A percentile compares a stretch with the other conserved stretches of the same genome.
Conservation (phyloP, 2,113 vertebrate genomes). For the Thalassarche chlororhynchos region DNA sequence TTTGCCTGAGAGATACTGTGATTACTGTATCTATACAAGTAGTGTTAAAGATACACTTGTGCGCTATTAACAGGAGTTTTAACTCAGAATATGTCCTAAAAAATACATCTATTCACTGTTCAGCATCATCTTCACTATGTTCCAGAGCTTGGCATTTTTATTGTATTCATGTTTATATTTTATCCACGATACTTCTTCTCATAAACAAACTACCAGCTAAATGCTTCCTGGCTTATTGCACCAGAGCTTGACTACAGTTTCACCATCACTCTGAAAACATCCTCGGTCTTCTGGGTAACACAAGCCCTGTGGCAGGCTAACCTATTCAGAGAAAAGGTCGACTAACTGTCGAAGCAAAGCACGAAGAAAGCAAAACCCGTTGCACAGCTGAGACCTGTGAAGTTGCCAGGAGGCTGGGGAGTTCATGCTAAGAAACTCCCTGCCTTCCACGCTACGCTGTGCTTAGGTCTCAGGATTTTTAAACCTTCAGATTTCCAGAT, state of each 20-base stretch:
- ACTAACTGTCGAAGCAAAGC: not conserved
- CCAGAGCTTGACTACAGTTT: not conserved
- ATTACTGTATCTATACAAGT: not conserved
- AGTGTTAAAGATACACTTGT: not conserved
- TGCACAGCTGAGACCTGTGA: not conserved
- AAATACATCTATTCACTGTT: not conserved
- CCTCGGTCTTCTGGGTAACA: conserved; percentile 18
- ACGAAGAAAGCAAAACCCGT: not conserved
- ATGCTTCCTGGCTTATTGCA: conserved; percentile 3
- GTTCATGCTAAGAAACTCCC: not conserved
- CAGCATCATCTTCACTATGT: not conserved
- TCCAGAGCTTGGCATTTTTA: not conserved
- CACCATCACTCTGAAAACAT: not conserved
- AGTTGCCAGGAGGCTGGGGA: conserved; percentile 18
- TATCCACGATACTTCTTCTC: not conserved
- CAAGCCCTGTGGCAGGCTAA: conserved; percentile 47
- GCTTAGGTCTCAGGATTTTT: not conserved
- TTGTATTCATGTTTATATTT: not conserved
- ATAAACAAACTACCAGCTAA: conserved; percentile 20
- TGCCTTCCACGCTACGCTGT: not conserved
- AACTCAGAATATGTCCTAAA: not conserved
- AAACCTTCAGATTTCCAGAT: not conserved
- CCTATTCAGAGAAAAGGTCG: conserved; percentile 19
- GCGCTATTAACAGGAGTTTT: not conserved
- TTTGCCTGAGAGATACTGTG: not conserved